phyloP scores from a whole-genome alignment of 2,888 invertebrate species.

The Microplitis manilae region DNA sequence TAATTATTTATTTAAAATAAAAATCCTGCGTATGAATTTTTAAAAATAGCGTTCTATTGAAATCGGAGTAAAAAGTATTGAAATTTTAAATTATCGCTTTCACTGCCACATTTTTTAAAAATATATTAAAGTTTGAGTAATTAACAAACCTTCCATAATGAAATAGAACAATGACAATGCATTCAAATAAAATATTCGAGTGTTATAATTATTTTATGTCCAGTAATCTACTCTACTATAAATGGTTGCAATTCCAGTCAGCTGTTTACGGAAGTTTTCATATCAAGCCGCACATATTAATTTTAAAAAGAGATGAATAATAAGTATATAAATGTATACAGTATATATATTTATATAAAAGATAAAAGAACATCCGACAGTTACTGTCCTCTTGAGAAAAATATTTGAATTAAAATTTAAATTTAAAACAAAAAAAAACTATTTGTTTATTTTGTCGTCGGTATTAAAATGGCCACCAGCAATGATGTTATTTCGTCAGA shows the following conservation, averaged over 20 bases:
- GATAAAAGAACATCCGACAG: neutral
- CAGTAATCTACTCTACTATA: neutral
- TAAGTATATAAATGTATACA: neutral
- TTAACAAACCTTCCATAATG: neutral
- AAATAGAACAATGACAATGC: neutral
- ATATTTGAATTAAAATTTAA: neutral
- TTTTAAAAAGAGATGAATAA: neutral
- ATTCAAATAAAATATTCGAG: neutral
- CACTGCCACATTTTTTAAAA: too few relatives aligned
- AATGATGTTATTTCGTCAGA: slow-evolving; percentile 44
- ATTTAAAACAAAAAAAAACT: neutral
- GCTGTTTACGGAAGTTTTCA: neutral
- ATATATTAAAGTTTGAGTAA: neutral
- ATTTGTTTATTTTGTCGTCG: slow-evolving; percentile 17
- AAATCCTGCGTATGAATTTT: too few relatives aligned
- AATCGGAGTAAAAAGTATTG: too few relatives aligned
- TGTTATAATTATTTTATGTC: neutral
- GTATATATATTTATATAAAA: neutral
- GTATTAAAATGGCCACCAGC: slow-evolving; percentile 48
- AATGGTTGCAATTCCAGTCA: neutral
- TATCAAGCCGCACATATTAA: neutral
- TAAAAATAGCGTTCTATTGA: too few relatives aligned
- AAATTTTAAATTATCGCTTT: too few relatives aligned
- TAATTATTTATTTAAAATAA: too few relatives aligned
- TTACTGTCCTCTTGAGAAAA: neutral